Percentiles rank a stretch among this genome's conserved stretches.
Evolutionary conservation across 2,113 vertebrate genomes (phyloP).

Genomic region (Neotragus moschatus): DNA sequence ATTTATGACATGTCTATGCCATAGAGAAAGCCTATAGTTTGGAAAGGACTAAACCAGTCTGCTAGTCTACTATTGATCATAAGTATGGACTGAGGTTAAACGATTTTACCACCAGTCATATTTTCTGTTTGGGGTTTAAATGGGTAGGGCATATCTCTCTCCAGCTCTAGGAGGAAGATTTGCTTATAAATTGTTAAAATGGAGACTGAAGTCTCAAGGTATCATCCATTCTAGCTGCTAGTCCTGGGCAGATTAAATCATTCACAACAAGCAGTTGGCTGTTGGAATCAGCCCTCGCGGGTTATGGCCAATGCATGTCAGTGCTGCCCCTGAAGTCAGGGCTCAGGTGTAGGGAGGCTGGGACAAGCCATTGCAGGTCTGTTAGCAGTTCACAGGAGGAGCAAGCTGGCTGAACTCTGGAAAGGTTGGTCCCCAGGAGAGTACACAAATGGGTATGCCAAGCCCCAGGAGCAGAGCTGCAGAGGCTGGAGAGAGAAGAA

Average conservation of each 20-base stretch:
- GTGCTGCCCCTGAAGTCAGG: not conserved
- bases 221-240: not conserved
- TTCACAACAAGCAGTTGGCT: not conserved
- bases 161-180: constrained; percentile 28
- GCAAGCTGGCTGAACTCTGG: not conserved
- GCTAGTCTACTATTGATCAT: not conserved
- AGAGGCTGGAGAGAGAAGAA: not conserved
- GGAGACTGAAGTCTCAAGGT: constrained; percentile 4
- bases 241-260: constrained; percentile 44
- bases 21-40: not conserved
- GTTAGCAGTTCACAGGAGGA: not conserved
- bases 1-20: not conserved
- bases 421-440: not conserved
- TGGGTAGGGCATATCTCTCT: not conserved
- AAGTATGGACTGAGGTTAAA: not conserved
- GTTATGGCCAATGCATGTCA: not conserved
- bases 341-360: not conserved
- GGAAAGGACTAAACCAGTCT: not conserved
- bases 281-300: not conserved
- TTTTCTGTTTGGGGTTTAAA: constrained; percentile 46
- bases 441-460: not conserved
- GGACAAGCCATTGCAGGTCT: not conserved
- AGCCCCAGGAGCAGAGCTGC: not conserved
- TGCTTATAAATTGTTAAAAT: constrained; percentile 25
- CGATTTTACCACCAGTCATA: not conserved